Percentiles rank a stretch among this genome's conserved stretches.
These are phyloP conservation scores for Lucinisca nassula DNA, from an alignment of 2,888 invertebrate species.

Conservation along the genomic window DNA sequence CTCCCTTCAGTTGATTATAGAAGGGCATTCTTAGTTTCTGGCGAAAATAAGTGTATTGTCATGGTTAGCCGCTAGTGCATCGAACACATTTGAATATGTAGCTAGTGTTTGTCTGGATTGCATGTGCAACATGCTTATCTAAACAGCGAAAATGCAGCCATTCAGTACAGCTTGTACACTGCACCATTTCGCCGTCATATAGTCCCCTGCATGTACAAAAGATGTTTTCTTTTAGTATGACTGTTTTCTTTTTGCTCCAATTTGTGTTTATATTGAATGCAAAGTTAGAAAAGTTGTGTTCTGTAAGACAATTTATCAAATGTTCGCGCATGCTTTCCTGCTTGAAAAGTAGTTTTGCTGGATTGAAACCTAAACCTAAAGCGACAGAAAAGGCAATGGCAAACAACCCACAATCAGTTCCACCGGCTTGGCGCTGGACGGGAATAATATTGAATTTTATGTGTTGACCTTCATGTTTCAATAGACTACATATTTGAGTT, in stretches of 20 bases:
- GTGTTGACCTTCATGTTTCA: background rate
- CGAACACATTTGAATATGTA: too few species aligned
- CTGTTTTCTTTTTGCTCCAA: background rate
- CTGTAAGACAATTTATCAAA: background rate
- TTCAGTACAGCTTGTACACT: too few species aligned
- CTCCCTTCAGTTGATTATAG: too few species aligned
- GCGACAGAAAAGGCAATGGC: slow-evolving; percentile 6
- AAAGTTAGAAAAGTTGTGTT: background rate
- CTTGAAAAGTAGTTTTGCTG: background rate
- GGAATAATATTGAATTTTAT: background rate
- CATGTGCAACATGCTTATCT: too few species aligned
- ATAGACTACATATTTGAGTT: background rate
- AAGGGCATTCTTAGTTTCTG: too few species aligned
- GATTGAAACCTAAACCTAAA: background rate
- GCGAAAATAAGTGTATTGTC: too few species aligned
- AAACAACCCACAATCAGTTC: background rate
- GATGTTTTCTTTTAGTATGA: background rate
- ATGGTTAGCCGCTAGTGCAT: too few species aligned
- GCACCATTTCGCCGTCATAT: slow-evolving; percentile 1
- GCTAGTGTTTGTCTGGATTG: too few species aligned
- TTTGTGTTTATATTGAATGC: background rate
- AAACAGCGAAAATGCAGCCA: too few species aligned
- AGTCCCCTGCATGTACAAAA: background rate
- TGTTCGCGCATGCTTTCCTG: background rate
- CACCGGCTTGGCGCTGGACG: background rate